Conservation (phyloP, 1,140 invertebrate species). For the Hypsibius dujardini region DNA sequence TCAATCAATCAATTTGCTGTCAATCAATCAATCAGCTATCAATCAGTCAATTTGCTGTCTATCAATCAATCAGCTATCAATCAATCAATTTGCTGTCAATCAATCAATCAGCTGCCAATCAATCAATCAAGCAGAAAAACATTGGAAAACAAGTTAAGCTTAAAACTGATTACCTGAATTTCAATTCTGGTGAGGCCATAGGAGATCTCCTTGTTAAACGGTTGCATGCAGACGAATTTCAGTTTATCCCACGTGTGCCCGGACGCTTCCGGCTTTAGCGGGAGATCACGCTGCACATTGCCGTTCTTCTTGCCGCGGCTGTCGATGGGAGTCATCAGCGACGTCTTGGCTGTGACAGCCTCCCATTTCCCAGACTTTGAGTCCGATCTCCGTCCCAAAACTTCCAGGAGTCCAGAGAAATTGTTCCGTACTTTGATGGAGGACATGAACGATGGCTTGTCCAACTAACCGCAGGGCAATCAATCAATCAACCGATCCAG, state of each 20-base stretch:
- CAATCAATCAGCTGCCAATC: too few relatives aligned
- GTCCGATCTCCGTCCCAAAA: neutral
- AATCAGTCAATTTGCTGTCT: too few relatives aligned
- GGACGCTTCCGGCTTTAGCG: conserved; percentile 40
- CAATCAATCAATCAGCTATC: too few relatives aligned
- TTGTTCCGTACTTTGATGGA: neutral
- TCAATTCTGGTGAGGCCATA: conserved; percentile 20
- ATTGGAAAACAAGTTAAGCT: neutral
- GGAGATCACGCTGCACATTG: conserved; percentile 45
- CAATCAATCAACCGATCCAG: too few relatives aligned
- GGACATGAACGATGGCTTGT: too few relatives aligned
- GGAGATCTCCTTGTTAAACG: conserved; percentile 49
- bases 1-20: too few relatives aligned
- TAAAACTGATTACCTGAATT: conserved; percentile 13
- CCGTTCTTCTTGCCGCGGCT: conserved; percentile 42
- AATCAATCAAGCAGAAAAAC: too few relatives aligned
- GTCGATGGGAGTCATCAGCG: conserved; percentile 60
- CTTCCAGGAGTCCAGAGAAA: neutral
- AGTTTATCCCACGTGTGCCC: conserved; percentile 59
- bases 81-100: too few relatives aligned
- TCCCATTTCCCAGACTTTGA: conserved; percentile 6
- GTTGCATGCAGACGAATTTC: conserved; percentile 65
- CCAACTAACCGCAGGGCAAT: too few relatives aligned
- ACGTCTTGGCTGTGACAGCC: conserved; percentile 33
- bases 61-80: too few relatives aligned